These are phyloP conservation scores for Salticus scenicus DNA, from an alignment of 2,888 invertebrate species.

Conservation along the genomic window DNA sequence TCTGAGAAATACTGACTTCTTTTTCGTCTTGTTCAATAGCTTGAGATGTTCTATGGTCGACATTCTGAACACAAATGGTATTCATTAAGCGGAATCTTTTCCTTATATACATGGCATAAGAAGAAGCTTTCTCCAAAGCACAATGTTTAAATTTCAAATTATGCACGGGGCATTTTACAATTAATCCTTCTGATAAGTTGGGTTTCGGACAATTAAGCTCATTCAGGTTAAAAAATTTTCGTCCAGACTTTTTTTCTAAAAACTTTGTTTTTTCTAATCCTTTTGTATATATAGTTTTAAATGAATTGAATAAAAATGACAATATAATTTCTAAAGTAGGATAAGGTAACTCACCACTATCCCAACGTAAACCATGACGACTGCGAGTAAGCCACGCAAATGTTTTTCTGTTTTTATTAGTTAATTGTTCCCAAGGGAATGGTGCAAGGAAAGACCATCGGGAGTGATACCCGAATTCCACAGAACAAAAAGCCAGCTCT, in stretches of 20 bases:
- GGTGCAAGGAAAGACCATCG: neutral
- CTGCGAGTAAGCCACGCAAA: neutral
- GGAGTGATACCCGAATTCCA: neutral
- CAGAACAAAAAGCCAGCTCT: neutral
- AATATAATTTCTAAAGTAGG: neutral
- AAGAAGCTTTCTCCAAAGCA: too few relatives aligned
- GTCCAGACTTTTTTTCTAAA: neutral
- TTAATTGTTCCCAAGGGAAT: neutral
- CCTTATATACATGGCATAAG: too few relatives aligned
- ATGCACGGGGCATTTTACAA: constrained; percentile 1
- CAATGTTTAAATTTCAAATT: too few relatives aligned
- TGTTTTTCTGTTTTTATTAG: neutral
- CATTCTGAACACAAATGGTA: too few relatives aligned
- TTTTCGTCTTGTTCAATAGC: neutral
- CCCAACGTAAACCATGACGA: neutral
- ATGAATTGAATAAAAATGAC: neutral
- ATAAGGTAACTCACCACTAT: constrained; percentile 15
- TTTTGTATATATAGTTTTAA: neutral
- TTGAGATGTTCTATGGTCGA: constrained; percentile 25
- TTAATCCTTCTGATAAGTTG: constrained; percentile 10
- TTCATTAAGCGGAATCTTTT: neutral
- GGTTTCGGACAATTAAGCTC: neutral
- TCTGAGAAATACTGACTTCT: neutral
- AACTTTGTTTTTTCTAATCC: neutral
- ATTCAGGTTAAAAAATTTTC: neutral